These are phyloP conservation scores for Nephotettix cincticeps DNA, from an alignment of 1,140 invertebrate species.

Conservation along the genomic window DNA sequence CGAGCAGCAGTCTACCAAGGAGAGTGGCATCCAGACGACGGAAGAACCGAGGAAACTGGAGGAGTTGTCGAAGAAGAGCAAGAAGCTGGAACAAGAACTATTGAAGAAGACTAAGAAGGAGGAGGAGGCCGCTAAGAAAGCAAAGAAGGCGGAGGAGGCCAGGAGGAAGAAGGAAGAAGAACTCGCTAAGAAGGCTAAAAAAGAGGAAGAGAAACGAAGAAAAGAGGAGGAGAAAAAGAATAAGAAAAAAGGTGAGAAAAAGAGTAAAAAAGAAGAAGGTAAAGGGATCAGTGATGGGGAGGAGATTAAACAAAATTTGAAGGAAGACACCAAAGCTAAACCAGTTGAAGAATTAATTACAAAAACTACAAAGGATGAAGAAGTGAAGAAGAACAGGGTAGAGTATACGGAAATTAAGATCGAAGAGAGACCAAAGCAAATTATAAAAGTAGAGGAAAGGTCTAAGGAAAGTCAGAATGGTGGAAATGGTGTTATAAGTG, in stretches of 20 bases:
- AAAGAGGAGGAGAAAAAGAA: constrained; percentile 47
- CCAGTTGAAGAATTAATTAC: background rate
- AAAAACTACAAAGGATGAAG: background rate
- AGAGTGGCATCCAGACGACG: background rate
- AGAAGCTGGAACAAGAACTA: constrained; percentile 54
- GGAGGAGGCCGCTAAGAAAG: constrained; percentile 44
- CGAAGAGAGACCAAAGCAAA: background rate
- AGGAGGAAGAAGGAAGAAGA: constrained; percentile 11
- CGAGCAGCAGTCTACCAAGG: constrained; percentile 1
- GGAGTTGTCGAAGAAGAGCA: constrained; percentile 45
- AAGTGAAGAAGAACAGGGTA: background rate
- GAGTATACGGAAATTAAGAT: background rate
- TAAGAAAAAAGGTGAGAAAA: background rate
- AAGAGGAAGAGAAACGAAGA: background rate
- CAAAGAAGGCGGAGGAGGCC: background rate
- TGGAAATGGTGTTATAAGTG: too few relatives aligned
- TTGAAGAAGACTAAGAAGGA: constrained; percentile 44
- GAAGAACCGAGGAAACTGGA: constrained; percentile 38
- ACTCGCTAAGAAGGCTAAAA: background rate
- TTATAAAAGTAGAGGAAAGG: too few relatives aligned
- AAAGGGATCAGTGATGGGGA: background rate
- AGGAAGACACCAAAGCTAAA: background rate
- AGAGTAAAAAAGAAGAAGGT: background rate
- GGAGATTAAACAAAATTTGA: too few relatives aligned
- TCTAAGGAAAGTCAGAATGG: background rate